A percentile compares a stretch with the other conserved stretches of the same genome.
These are phyloP conservation scores for Coracias cyanogaster DNA, from an alignment of 2,797 vertebrate genomes.

Conservation along the genomic window DNA sequence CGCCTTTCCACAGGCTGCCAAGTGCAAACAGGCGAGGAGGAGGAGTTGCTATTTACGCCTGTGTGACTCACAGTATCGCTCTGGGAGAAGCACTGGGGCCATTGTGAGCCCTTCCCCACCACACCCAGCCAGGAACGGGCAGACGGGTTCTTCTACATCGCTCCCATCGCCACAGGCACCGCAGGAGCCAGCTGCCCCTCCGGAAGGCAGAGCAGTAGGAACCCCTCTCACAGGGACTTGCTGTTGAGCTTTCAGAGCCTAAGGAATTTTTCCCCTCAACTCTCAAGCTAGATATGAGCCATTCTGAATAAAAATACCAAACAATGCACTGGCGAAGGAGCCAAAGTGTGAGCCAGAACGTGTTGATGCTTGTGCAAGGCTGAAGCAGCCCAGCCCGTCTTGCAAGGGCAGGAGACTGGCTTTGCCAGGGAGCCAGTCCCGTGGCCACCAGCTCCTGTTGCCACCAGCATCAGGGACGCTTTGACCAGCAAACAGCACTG, in stretches of 20 bases:
- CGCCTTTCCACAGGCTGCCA: background rate
- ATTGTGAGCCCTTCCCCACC: constrained; percentile 56
- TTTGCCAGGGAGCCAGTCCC: background rate
- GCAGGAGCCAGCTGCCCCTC: background rate
- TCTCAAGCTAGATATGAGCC: accelerated
- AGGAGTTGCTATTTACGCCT: background rate
- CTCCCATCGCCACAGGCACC: background rate
- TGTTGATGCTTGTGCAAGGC: background rate
- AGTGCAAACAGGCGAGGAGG: background rate
- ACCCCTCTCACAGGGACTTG: background rate
- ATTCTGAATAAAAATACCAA: background rate
- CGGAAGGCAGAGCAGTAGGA: background rate
- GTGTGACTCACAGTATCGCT: constrained; percentile 56
- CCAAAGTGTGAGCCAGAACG: accelerated
- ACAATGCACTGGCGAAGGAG: accelerated
- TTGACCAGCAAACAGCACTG: background rate
- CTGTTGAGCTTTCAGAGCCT: background rate
- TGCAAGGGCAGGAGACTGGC: background rate
- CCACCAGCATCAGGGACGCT: background rate
- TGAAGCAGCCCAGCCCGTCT: background rate
- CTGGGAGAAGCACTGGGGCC: background rate
- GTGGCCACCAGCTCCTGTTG: background rate
- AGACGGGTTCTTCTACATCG: constrained; percentile 62
- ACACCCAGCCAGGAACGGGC: constrained; percentile 15
- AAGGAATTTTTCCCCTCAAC: accelerated